These are phyloP conservation scores for Strigamia transsilvanica DNA, from an alignment of 2,888 invertebrate species.

Conservation along the genomic window DNA sequence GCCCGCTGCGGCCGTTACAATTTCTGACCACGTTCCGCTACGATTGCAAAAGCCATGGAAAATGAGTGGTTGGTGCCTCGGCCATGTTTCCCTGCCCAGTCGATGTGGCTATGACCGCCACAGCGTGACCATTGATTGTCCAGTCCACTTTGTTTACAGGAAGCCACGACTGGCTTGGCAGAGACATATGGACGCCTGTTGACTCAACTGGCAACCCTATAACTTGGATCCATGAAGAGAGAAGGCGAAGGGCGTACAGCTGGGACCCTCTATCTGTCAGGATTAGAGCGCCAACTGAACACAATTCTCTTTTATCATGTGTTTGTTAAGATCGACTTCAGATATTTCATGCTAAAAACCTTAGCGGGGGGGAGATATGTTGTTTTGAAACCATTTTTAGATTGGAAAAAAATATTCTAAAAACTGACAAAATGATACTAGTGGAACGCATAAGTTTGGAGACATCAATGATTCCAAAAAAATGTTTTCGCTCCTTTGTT, in stretches of 20 bases:
- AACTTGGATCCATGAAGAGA: conserved; percentile 31
- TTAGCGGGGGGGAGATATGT: not conserved
- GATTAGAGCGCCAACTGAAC: conserved; percentile 28
- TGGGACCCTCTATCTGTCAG: conserved; percentile 41
- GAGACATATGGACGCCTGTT: conserved; percentile 50
- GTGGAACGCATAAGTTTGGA: no score
- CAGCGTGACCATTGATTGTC: conserved; percentile 50
- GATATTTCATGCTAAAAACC: conserved; percentile 5
- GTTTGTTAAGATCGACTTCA: not conserved
- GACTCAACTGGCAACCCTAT: conserved; percentile 21
- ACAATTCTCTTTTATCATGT: conserved; percentile 17
- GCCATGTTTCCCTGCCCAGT: conserved; percentile 32
- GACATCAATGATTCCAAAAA: no score
- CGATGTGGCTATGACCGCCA: conserved; percentile 13
- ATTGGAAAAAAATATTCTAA: no score
- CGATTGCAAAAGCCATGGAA: not conserved
- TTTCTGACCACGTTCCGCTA: not conserved
- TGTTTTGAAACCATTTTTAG: no score
- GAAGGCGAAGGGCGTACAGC: conserved; percentile 1
- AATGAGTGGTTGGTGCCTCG: conserved; percentile 9
- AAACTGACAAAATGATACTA: no score
- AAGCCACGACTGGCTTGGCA: conserved; percentile 37
- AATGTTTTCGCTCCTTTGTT: no score
- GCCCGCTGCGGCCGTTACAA: not conserved
- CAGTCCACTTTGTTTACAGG: conserved; percentile 49